A percentile compares a stretch with the other conserved stretches of the same genome.
Evolutionary conservation across 2,888 invertebrate species (phyloP).

Genomic region (Smittia aterrima): DNA sequence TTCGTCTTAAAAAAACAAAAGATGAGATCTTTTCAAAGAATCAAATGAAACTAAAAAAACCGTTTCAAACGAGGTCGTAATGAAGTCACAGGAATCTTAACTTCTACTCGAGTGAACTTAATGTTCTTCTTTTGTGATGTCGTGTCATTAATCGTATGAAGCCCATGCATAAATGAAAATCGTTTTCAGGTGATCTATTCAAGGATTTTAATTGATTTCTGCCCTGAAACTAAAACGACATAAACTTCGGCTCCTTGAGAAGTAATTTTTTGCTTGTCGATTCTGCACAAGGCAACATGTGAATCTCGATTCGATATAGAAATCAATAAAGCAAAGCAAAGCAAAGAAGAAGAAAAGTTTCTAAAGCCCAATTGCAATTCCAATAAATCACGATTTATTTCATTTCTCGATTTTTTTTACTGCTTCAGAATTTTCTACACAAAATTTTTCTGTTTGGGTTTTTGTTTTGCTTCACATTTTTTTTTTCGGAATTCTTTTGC

Average conservation of each 20-base stretch:
- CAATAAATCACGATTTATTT: constrained; percentile 40
- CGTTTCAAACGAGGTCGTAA: too few species aligned
- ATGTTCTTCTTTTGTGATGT: not conserved
- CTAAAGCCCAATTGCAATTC: constrained; percentile 28
- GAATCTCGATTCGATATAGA: constrained; percentile 13
- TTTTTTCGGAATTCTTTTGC: constrained; percentile 14
- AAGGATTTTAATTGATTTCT: not conserved
- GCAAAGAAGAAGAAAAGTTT: not conserved
- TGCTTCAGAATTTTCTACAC: constrained; percentile 12
- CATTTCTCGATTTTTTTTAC: not conserved
- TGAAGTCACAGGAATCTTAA: not conserved
- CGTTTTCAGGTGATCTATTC: constrained; percentile 37
- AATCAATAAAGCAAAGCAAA: not conserved
- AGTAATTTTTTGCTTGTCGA: not conserved
- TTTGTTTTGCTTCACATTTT: constrained; percentile 28
- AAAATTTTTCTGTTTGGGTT: constrained; percentile 25
- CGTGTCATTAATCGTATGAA: constrained; percentile 1
- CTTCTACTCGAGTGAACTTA: not conserved
- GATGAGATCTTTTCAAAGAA: too few species aligned
- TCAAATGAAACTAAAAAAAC: too few species aligned
- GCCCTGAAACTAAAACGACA: too few species aligned
- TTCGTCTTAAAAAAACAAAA: too few species aligned
- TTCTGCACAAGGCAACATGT: not conserved
- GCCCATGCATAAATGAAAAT: constrained; percentile 19
- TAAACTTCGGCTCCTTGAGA: not conserved